Evolutionary conservation across 2,888 invertebrate genomes (phyloP), one percentile per base, ranked within the genome.

Genomic region (Lithodes maja): DNA sequence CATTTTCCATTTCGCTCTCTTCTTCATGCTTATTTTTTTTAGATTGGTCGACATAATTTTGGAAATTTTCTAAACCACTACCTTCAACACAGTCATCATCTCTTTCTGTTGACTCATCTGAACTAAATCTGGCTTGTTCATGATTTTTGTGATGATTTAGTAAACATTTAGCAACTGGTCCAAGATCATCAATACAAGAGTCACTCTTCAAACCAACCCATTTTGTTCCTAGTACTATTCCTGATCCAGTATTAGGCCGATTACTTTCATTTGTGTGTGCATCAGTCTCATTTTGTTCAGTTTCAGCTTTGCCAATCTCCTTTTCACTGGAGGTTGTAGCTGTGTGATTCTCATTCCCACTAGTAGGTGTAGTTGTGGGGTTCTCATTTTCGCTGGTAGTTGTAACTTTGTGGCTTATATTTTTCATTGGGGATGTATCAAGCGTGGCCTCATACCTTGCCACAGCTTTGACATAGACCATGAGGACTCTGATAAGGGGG

Each of bases 401-500:
- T 15, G 9, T 52, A 3, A 49, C 1, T 71, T 3, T 83, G 74
- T 61, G 15, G 17, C 69, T 83, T 33, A 33, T 33, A n/a, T 53
- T 52, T 49, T 2, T 79, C 33, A 0, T 53, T 15, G 53, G n/a
- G 3, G 2, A 61, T 17, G 33, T 33, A 15, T 33, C 3, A 33
- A 69, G 53, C n/a, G 71, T 55, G 3, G 54, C 55, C 49, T 84
- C 87, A 55, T 88, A 55, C 71, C 54, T 68, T 5, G 68, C 53
- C 50, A 82, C 89, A 15, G 85, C 89, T 15, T 55, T 77, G 2
- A 90, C 87, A 78, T 85, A 90, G 1, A 85, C 87, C 1, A 85
- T 33, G 3, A 91, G 55, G 2, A 91, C 86, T 54, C 85, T 86
- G 17, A 91, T 61, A 9, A 91, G 15, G 3, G 90, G 91, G 33